Base-by-base conservation (phyloP, 2,113 vertebrate genomes). In the Ammodytes marinus region DNA sequence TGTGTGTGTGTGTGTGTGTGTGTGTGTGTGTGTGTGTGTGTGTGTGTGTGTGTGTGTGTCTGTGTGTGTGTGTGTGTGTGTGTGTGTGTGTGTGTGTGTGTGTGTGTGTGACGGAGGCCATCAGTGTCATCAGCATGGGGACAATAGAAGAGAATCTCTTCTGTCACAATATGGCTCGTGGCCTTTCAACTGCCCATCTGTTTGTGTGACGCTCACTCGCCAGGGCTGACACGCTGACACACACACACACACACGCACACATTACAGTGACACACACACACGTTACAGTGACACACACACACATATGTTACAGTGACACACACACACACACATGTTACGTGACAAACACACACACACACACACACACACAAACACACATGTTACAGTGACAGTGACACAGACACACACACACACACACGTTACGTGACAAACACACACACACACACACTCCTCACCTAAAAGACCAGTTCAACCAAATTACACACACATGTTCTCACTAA, bases 121-220 rank as follows among this genome's bases (percentile, higher is more conserved):
- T 87, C 77, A 66, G 78, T 80, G 80, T 86, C 79, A 77, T 91
- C 87, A 83, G 82, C 89, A 83, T 27, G 74, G 80, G 83, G 85
- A 93, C 90, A 93, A 93, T 89, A 87, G 89, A 90, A 91, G 82
- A 80, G 89, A 94, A 93, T 94, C 92, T 96, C 91, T 91, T 94
- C 69, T 94, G 94, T 95, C 94, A 96, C 93, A 95, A 94, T 93
- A 90, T 89, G 57, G 89, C 73, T 90, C 90, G 85, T 94, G 93
- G 95, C 94, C 93, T 95, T 96, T 93, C 91, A 95, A 92, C 94
- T 94, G 88, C 90, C 93, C 94, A 94, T 95, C 94, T 95, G 94
- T 94, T 94, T 95, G 88, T 93, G 91, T 93, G 93, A 94, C 90
- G 79, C 89, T 88, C 66, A 57, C 70, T 84, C 78, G 0, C 77